Percentiles rank a stretch among this genome's conserved stretches.
These are phyloP conservation scores for Acipenser oxyrinchus DNA, from an alignment of 2,797 vertebrate species.

Conservation along the genomic window DNA sequence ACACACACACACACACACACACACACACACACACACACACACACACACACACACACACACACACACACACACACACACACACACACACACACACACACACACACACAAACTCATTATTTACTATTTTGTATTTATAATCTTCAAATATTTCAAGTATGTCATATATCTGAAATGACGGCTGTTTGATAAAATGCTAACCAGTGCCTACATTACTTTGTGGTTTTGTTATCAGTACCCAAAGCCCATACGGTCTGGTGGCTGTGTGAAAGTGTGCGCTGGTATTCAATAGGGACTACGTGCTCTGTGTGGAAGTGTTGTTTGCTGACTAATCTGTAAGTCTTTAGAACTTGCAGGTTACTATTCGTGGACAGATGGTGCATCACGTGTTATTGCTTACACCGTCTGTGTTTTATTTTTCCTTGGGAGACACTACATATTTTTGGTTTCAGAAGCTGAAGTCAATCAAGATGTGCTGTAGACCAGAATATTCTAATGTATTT, in stretches of 20 bases:
- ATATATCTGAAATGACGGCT: too few relatives aligned
- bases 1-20: too few relatives aligned
- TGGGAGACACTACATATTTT: conserved; percentile 52
- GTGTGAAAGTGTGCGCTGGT: neutral
- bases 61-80: too few relatives aligned
- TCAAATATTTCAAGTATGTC: too few relatives aligned
- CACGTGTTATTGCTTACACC: conserved; percentile 86
- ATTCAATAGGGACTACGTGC: conserved; percentile 30
- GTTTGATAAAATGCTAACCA: neutral
- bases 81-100: too few relatives aligned
- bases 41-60: too few relatives aligned
- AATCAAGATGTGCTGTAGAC: neutral
- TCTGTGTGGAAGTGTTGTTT: conserved; percentile 65
- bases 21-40: too few relatives aligned
- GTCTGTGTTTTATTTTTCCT: conserved; percentile 80
- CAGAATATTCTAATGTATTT: conserved; percentile 1
- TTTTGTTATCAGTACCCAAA: neutral
- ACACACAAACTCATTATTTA: too few relatives aligned
- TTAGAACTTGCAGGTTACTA: conserved; percentile 89
- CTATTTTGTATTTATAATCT: too few relatives aligned
- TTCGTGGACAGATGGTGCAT: conserved; percentile 88
- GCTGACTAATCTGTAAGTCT: conserved; percentile 84
- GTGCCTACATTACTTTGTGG: neutral
- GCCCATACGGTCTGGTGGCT: neutral
- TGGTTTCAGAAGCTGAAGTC: conserved; percentile 1